Evolutionary conservation across 1,140 invertebrate genomes (phyloP).

Genomic region (Temnothorax nylanderi): DNA sequence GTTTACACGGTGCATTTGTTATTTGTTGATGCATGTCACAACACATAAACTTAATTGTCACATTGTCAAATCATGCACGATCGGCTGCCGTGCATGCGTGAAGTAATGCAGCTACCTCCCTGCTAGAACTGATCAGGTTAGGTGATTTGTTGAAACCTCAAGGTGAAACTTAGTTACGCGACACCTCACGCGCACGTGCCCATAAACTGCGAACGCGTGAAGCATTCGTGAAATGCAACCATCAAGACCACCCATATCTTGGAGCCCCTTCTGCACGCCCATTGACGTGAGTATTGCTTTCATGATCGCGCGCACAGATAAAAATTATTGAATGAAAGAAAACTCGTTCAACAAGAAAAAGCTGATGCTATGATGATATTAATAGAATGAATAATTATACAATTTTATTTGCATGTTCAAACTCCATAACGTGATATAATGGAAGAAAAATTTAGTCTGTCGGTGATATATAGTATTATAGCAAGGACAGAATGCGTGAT

Average conservation of each 20-base stretch:
- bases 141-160: slow-evolving; percentile 69
- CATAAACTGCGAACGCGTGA: slow-evolving; percentile 80
- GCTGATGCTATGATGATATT: neutral
- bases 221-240: slow-evolving; percentile 77
- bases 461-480: neutral
- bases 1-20: slow-evolving; percentile 52
- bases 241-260: slow-evolving; percentile 75
- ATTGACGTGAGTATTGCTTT: slow-evolving; percentile 28
- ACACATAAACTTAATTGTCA: slow-evolving; percentile 71
- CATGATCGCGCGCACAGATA: slow-evolving; percentile 53
- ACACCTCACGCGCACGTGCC: slow-evolving; percentile 77
- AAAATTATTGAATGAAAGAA: slow-evolving; percentile 52
- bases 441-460: neutral
- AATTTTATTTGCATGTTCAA: neutral
- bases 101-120: slow-evolving; percentile 60
- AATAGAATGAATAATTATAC: neutral
- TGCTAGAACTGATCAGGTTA: slow-evolving; percentile 19
- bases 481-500: neutral
- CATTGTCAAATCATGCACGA: slow-evolving; percentile 74
- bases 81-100: slow-evolving; percentile 59
- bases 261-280: neutral
- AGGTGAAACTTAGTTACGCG: slow-evolving; percentile 77
- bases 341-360: neutral
- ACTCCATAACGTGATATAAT: neutral
- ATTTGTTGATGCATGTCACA: slow-evolving; percentile 67